Evolutionary conservation across 2,113 vertebrate genomes (phyloP).

Genomic region (Psephotus haematonotus): DNA sequence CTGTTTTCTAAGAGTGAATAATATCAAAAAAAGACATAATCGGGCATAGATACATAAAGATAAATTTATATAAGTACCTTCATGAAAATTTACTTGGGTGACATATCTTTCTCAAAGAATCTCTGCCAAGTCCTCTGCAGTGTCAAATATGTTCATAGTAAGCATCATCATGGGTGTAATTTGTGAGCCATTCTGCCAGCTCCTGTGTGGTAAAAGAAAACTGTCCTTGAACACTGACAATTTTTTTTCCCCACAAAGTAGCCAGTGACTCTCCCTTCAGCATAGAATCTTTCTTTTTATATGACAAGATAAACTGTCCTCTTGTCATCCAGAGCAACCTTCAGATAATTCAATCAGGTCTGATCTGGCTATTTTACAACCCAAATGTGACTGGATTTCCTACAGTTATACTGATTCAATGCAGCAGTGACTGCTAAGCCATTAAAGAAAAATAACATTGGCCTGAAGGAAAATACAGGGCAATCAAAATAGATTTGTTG

Average conservation of each 20-base stretch:
- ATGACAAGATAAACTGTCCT: neutral
- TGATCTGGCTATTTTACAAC: conserved; percentile 4
- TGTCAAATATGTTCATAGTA: conserved; percentile 32
- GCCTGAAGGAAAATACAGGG: neutral
- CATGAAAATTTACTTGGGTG: neutral
- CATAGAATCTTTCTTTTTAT: neutral
- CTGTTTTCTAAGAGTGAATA: neutral
- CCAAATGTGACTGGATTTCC: neutral
- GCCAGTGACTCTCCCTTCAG: neutral
- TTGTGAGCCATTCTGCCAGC: conserved; percentile 33
- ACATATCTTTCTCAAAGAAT: conserved; percentile 37
- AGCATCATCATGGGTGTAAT: neutral
- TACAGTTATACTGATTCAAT: neutral
- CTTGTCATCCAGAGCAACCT: neutral
- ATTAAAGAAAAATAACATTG: neutral
- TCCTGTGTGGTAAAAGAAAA: neutral
- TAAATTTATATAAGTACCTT: neutral
- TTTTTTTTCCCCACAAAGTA: neutral
- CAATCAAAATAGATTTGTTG: neutral
- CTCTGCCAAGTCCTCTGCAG: conserved; percentile 3
- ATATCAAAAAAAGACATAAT: neutral
- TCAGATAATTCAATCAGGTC: neutral
- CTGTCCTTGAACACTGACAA: conserved; percentile 18
- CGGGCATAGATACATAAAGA: neutral
- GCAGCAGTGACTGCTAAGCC: neutral